Evolutionary conservation across 2,113 vertebrate species (phyloP).

Genomic region (Acanthochromis polyacanthus): DNA sequence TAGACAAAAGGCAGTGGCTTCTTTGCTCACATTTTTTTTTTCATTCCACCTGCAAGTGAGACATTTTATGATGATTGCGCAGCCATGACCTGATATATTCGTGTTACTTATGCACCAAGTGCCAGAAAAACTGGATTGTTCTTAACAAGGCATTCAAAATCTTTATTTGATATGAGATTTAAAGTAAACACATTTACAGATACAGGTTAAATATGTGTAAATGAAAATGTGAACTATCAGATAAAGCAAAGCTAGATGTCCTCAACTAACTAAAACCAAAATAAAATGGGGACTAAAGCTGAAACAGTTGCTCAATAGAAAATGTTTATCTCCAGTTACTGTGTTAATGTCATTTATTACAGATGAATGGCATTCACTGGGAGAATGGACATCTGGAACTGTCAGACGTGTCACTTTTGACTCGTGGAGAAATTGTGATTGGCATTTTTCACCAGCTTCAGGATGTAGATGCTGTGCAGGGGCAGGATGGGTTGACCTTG

Average conservation of each 20-base stretch:
- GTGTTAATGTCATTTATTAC: neutral
- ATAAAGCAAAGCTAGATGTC: neutral
- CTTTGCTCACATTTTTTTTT: neutral
- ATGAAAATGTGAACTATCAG: neutral
- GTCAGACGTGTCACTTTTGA: neutral
- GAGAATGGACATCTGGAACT: neutral
- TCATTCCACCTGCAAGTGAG: conserved; percentile 1
- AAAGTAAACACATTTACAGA: neutral
- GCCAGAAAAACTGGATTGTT: neutral
- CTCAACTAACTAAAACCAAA: neutral
- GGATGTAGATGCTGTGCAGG: neutral
- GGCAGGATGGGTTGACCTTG: conserved; percentile 46
- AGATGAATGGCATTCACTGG: neutral
- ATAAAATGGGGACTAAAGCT: neutral
- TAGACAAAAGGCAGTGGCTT: neutral
- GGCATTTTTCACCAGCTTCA: neutral
- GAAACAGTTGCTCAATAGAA: neutral
- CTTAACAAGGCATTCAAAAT: too few species aligned
- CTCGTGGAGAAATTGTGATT: conserved; percentile 6
- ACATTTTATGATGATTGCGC: conserved; percentile 4
- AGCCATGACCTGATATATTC: neutral
- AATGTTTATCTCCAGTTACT: neutral
- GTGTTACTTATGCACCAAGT: neutral
- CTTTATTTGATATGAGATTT: neutral
- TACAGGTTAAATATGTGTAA: neutral